Percentiles rank a stretch among this genome's conserved stretches.
Evolutionary conservation across 2,113 vertebrate genomes (phyloP).

Genomic region (Fukomys damarensis): DNA sequence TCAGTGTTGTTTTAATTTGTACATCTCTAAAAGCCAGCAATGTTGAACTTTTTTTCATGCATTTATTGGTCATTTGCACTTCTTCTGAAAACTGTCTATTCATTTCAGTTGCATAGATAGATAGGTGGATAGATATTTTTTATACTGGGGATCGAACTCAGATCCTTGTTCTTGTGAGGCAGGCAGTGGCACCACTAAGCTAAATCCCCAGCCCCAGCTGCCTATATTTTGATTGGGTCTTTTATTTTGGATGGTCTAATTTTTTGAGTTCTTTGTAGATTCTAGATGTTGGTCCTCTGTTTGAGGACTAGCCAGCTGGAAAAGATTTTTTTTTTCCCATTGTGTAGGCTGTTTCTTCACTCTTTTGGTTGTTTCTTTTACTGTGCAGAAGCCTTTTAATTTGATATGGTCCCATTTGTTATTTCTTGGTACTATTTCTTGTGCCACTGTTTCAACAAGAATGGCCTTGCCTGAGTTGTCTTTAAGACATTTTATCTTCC

Average conservation of each 20-base stretch:
- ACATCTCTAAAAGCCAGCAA: background rate
- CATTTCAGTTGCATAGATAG: background rate
- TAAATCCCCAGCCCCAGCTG: too few relatives aligned
- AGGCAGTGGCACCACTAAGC: too few relatives aligned
- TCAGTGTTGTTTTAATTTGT: background rate
- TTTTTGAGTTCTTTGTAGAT: background rate
- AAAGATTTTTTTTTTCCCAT: background rate
- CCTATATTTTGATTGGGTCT: background rate
- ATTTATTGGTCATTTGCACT: background rate
- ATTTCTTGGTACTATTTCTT: background rate
- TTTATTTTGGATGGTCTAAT: background rate
- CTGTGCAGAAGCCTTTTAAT: background rate
- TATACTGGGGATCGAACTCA: too few relatives aligned
- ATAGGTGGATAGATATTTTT: too few relatives aligned
- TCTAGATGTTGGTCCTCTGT: background rate
- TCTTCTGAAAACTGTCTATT: background rate
- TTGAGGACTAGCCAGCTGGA: background rate
- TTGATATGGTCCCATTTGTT: background rate
- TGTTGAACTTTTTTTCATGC: background rate
- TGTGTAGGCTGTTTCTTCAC: background rate
- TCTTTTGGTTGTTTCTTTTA: background rate
- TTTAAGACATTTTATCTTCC: background rate
- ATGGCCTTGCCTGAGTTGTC: background rate
- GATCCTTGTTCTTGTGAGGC: too few relatives aligned
- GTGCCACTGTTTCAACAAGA: background rate